A percentile compares a stretch with the other conserved stretches of the same genome.
These are phyloP conservation scores for Mionectes olivaceus DNA, from an alignment of 2,797 vertebrate genomes.

Conservation along the genomic window DNA sequence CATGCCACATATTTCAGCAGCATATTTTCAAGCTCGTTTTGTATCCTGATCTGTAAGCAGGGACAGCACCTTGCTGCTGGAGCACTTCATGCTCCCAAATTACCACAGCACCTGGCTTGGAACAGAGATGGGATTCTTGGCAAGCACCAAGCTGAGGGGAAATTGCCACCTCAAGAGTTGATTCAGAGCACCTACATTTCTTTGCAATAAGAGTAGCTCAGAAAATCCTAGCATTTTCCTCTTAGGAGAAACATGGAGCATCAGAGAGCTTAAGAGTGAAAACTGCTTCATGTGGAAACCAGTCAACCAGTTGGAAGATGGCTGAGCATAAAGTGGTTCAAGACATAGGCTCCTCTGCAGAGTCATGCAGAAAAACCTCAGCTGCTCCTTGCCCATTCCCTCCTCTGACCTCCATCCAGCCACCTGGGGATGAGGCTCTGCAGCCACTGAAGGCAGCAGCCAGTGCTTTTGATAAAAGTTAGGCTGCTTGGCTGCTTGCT, in stretches of 20 bases:
- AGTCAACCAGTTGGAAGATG: neutral
- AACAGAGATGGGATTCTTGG: neutral
- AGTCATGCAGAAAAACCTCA: neutral
- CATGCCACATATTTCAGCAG: neutral
- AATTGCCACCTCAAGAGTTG: neutral
- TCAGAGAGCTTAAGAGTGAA: neutral
- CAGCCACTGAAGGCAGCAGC: neutral
- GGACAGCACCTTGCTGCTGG: neutral
- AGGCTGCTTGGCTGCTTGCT: neutral
- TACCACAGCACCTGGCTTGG: neutral
- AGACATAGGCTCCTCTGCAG: neutral
- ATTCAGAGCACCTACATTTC: neutral
- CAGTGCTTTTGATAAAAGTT: neutral
- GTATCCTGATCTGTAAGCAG: neutral
- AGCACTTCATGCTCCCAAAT: neutral
- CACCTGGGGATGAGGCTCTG: neutral
- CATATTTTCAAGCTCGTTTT: neutral
- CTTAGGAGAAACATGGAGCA: neutral
- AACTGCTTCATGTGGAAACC: neutral
- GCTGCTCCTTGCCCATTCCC: neutral
- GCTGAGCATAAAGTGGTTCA: neutral
- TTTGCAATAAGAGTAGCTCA: neutral
- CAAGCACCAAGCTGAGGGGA: neutral
- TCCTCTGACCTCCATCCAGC: neutral
- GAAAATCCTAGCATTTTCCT: neutral